Percentiles rank a stretch among this genome's conserved stretches.
phyloP scores from a whole-genome alignment of 1,140 invertebrate genomes.

The Eupeodes corollae region DNA sequence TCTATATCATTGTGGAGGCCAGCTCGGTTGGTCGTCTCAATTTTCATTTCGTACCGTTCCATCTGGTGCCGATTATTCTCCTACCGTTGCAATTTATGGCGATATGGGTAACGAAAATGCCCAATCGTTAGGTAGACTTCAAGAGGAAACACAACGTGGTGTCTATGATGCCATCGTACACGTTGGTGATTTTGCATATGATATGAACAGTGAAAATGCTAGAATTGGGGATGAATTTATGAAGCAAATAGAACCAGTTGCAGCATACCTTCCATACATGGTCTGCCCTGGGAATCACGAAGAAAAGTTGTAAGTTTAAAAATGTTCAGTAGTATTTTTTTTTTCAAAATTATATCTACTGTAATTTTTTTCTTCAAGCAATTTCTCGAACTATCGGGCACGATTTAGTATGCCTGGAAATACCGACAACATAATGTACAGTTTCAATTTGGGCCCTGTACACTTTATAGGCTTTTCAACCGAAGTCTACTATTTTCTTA shows the following conservation, averaged over 20 bases:
- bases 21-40: constrained; percentile 64
- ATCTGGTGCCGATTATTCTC: constrained; percentile 54
- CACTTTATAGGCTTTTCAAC: constrained; percentile 89
- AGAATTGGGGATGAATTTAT: constrained; percentile 82
- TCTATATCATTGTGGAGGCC: constrained; percentile 76
- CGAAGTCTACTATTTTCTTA: constrained; percentile 87
- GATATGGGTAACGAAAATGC: constrained; percentile 89
- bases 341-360: constrained; percentile 2
- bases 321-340: neutral
- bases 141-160: constrained; percentile 66
- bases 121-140: constrained; percentile 64
- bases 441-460: constrained; percentile 83
- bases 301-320: constrained; percentile 58
- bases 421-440: constrained; percentile 73
- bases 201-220: constrained; percentile 75
- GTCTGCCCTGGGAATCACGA: constrained; percentile 89
- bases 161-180: constrained; percentile 84
- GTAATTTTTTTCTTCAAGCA: constrained; percentile 52
- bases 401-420: constrained; percentile 82
- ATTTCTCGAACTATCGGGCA: constrained; percentile 76
- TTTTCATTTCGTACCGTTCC: constrained; percentile 65
- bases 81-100: constrained; percentile 76
- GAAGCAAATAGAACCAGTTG: constrained; percentile 76
- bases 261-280: constrained; percentile 85
- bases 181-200: constrained; percentile 94